These are phyloP conservation scores for Papilio elwesi DNA, from an alignment of 2,888 invertebrate genomes.

Conservation along the genomic window DNA sequence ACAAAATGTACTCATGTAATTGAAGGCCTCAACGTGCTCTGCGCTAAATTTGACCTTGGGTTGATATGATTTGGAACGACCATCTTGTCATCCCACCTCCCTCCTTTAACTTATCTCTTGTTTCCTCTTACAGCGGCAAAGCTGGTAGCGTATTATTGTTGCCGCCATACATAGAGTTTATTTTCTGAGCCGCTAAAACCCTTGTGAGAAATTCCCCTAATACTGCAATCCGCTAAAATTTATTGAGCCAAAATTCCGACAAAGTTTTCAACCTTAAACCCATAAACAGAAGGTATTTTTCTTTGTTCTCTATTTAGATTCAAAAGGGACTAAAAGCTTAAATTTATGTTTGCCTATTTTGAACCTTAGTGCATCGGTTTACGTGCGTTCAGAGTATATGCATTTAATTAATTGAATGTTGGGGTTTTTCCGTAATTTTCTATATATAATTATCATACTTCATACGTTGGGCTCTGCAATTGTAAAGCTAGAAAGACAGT, in stretches of 20 bases:
- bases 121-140: neutral
- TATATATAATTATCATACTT: slow-evolving; percentile 44
- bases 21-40: no score
- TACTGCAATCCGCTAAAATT: slow-evolving; percentile 20
- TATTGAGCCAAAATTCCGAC: slow-evolving; percentile 4
- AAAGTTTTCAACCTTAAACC: slow-evolving; percentile 16
- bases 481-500: slow-evolving; percentile 77
- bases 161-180: neutral
- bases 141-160: neutral
- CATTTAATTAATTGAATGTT: slow-evolving; percentile 17
- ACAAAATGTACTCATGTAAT: no score
- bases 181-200: neutral
- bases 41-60: no score
- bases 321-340: slow-evolving; percentile 15
- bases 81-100: no score
- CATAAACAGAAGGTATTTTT: slow-evolving; percentile 11
- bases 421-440: slow-evolving; percentile 28
- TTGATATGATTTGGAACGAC: no score
- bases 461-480: slow-evolving; percentile 57
- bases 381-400: slow-evolving; percentile 1
- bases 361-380: neutral
- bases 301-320: neutral
- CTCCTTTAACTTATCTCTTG: no score
- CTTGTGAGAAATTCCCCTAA: slow-evolving; percentile 2
- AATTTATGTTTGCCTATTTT: neutral